phyloP scores from a whole-genome alignment of 2,888 invertebrate species.

The Sinodicranocentrus sp. region DNA sequence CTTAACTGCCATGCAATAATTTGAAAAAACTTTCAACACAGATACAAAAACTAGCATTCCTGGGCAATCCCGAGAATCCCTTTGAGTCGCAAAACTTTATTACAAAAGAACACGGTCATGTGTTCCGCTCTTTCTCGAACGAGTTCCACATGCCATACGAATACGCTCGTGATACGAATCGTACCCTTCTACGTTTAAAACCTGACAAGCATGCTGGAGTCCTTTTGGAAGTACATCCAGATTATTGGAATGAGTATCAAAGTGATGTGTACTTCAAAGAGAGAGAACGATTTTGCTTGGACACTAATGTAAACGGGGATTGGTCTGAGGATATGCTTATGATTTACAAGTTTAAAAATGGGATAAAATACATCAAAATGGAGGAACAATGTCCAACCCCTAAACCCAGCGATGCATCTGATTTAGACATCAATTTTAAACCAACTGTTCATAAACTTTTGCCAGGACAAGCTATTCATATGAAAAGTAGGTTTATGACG shows the following conservation, averaged over 20 bases:
- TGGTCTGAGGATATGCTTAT: slow-evolving; percentile 27
- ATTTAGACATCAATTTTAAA: background rate
- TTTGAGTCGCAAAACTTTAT: slow-evolving; percentile 56
- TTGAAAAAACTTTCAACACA: no score
- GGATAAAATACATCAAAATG: slow-evolving; percentile 25
- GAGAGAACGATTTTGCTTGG: slow-evolving; percentile 16
- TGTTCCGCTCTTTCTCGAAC: slow-evolving; percentile 43
- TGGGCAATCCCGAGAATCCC: slow-evolving; percentile 56
- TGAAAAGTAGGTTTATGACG: slow-evolving; percentile 40
- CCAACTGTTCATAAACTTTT: slow-evolving; percentile 13
- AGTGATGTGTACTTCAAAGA: background rate
- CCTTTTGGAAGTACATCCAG: slow-evolving; percentile 12
- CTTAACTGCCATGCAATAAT: no score
- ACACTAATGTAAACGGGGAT: background rate
- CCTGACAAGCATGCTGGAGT: slow-evolving; percentile 1
- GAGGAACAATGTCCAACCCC: background rate
- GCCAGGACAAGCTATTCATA: slow-evolving; percentile 50
- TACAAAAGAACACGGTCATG: slow-evolving; percentile 51
- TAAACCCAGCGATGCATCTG: background rate
- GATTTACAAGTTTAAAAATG: slow-evolving; percentile 42
- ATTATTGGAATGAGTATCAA: slow-evolving; percentile 1
- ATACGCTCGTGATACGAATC: slow-evolving; percentile 23
- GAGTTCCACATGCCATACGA: slow-evolving; percentile 46
- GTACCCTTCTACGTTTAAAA: slow-evolving; percentile 34
- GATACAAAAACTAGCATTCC: slow-evolving; percentile 60